Percentiles rank a stretch among this genome's conserved stretches.
Conservation (phyloP, 2,888 invertebrate genomes). For the Zygothrica quintamaculata region DNA sequence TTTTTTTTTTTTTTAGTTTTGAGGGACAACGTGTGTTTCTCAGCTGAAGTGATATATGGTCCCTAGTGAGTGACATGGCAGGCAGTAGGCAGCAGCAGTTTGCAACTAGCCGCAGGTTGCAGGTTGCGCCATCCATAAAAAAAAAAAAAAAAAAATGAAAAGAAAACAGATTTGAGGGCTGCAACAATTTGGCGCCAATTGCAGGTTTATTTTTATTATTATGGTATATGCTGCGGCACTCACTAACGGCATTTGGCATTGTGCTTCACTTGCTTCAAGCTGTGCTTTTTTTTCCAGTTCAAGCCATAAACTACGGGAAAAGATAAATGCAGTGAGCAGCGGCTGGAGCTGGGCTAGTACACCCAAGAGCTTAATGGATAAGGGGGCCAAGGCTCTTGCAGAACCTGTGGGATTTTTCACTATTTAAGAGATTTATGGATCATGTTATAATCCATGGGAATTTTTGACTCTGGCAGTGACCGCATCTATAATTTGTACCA, state of each 20-base stretch:
- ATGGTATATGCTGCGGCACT: slow-evolving; percentile 48
- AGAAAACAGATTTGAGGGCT: slow-evolving; percentile 2
- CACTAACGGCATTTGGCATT: slow-evolving; percentile 62
- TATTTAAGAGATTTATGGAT: slow-evolving; percentile 50
- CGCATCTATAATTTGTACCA: slow-evolving; percentile 47
- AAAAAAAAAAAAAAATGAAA: slow-evolving; percentile 19
- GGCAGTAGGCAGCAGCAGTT: slow-evolving; percentile 12
- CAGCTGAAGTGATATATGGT: slow-evolving; percentile 65
- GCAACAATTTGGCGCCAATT: slow-evolving; percentile 55
- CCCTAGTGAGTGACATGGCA: slow-evolving; percentile 59
- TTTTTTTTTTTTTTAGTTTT: too few relatives aligned
- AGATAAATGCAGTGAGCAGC: not conserved
- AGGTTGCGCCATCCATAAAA: slow-evolving; percentile 17
- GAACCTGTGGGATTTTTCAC: slow-evolving; percentile 13
- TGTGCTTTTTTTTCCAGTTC: slow-evolving; percentile 10
- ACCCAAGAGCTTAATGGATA: slow-evolving; percentile 18
- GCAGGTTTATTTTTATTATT: slow-evolving; percentile 50
- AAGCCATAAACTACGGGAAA: slow-evolving; percentile 27
- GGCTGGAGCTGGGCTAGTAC: not conserved
- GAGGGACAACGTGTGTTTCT: slow-evolving; percentile 28
- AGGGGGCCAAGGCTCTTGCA: slow-evolving; percentile 41
- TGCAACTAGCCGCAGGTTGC: slow-evolving; percentile 1
- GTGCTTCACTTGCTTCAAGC: slow-evolving; percentile 34
- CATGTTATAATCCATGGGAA: slow-evolving; percentile 38
- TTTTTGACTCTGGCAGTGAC: slow-evolving; percentile 21